Conservation (phyloP, 1,140 invertebrate genomes). For the Cotesia vestalis region DNA sequence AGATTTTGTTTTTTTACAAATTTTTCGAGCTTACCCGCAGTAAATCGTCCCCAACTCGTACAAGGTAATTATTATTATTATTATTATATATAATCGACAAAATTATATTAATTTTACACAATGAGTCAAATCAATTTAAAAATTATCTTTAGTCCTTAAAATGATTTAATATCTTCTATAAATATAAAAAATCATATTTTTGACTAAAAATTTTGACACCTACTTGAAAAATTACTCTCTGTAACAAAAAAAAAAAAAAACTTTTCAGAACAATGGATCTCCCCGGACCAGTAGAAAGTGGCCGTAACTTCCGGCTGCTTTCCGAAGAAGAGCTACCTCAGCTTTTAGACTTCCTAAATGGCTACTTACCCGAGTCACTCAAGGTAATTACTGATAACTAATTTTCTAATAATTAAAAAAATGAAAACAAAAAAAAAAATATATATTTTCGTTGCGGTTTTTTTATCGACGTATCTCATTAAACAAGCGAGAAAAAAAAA, state of each 20-base stretch:
- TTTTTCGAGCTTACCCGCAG: conserved; percentile 36
- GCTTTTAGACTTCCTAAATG: conserved; percentile 77
- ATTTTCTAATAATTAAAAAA: background rate
- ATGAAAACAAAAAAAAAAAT: background rate
- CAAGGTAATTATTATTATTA: conserved; percentile 48
- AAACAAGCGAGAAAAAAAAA: conserved; percentile 44
- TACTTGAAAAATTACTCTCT: too few species aligned
- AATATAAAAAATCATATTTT: too few species aligned
- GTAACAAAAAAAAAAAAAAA: too few species aligned
- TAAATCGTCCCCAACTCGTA: conserved; percentile 52
- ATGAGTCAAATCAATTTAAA: too few species aligned
- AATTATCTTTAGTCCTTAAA: too few species aligned
- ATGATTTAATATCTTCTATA: too few species aligned
- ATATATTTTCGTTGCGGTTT: background rate
- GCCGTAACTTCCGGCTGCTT: conserved; percentile 85
- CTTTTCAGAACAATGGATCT: conserved; percentile 55
- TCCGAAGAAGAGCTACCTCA: conserved; percentile 81
- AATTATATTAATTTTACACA: too few species aligned
- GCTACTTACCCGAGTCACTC: conserved; percentile 82
- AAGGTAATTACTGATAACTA: conserved; percentile 69
- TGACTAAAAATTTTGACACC: too few species aligned
- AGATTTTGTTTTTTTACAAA: conserved; percentile 15
- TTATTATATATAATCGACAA: background rate
- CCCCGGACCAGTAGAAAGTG: conserved; percentile 62
- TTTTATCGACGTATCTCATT: background rate